These are phyloP conservation scores for Parotocinclus haroldoi DNA, from an alignment of 2,797 vertebrate species.

Conservation along the genomic window DNA sequence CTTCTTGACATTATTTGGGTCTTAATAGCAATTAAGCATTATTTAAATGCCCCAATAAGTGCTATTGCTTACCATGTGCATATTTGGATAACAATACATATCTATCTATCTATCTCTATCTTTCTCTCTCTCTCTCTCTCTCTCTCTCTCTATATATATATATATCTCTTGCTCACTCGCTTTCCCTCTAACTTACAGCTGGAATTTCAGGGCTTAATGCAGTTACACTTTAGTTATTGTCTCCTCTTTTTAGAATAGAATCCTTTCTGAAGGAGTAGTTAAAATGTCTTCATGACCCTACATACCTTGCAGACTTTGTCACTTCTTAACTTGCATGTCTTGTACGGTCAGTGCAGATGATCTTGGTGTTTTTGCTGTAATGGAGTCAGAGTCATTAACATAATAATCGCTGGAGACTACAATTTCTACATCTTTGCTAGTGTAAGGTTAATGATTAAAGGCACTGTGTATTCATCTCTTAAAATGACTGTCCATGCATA, in stretches of 20 bases:
- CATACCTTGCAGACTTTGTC: conserved; percentile 1
- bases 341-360: conserved; percentile 32
- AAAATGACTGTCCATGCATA: conserved; percentile 57
- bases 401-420: conserved; percentile 38
- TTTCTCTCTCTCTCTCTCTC: neutral
- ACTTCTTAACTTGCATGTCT: conserved; percentile 28
- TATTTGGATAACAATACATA: too few relatives aligned
- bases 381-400: conserved; percentile 39
- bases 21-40: too few relatives aligned
- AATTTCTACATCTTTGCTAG: conserved; percentile 41
- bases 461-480: conserved; percentile 56
- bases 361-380: conserved; percentile 31
- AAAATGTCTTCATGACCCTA: neutral
- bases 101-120: too few relatives aligned
- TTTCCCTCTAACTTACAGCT: too few relatives aligned
- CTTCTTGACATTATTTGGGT: too few relatives aligned
- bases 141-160: neutral
- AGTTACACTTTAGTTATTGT: too few relatives aligned
- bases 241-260: too few relatives aligned
- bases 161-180: neutral
- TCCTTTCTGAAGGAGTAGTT: too few relatives aligned
- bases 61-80: too few relatives aligned
- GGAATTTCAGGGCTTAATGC: too few relatives aligned
- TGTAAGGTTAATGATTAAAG: conserved; percentile 48
- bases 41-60: too few relatives aligned